These are phyloP conservation scores for Colletes gigas DNA, from an alignment of 1,140 invertebrate genomes.

Conservation along the genomic window DNA sequence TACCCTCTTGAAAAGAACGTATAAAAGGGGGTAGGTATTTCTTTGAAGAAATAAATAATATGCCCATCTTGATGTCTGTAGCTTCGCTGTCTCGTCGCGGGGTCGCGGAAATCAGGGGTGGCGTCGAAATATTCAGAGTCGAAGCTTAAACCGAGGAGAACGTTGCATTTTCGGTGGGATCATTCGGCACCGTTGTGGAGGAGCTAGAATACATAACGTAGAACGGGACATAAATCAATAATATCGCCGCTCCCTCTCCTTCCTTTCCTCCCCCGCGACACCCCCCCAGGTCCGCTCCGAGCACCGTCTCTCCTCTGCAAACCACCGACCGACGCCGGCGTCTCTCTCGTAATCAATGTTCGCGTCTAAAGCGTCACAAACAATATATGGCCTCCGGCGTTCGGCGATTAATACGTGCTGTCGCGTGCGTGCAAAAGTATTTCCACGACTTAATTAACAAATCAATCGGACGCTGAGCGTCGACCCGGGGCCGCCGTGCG, in stretches of 20 bases:
- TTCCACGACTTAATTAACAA: conserved; percentile 43
- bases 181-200: conserved; percentile 66
- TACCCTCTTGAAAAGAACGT: too few species aligned
- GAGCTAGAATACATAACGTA: conserved; percentile 74
- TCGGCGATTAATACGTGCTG: conserved; percentile 52
- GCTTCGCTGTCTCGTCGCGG: neutral
- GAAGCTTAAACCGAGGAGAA: conserved; percentile 33
- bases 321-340: conserved; percentile 66
- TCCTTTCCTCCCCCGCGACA: conserved; percentile 60
- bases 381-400: conserved; percentile 53
- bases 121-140: conserved; percentile 18
- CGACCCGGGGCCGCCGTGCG: too few species aligned
- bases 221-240: conserved; percentile 80
- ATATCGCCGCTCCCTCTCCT: conserved; percentile 73
- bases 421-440: conserved; percentile 34
- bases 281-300: conserved; percentile 27
- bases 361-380: conserved; percentile 71
- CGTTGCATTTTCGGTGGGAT: conserved; percentile 66
- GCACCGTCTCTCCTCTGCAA: conserved; percentile 67
- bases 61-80: neutral
- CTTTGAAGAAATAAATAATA: too few species aligned
- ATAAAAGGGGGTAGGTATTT: too few species aligned
- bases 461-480: conserved; percentile 29
- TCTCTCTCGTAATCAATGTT: conserved; percentile 80
- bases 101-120: neutral